Evolutionary conservation across 2,888 invertebrate species (phyloP), one percentile per base, ranked within the genome.

Genomic region (Drosophila lacicola): DNA sequence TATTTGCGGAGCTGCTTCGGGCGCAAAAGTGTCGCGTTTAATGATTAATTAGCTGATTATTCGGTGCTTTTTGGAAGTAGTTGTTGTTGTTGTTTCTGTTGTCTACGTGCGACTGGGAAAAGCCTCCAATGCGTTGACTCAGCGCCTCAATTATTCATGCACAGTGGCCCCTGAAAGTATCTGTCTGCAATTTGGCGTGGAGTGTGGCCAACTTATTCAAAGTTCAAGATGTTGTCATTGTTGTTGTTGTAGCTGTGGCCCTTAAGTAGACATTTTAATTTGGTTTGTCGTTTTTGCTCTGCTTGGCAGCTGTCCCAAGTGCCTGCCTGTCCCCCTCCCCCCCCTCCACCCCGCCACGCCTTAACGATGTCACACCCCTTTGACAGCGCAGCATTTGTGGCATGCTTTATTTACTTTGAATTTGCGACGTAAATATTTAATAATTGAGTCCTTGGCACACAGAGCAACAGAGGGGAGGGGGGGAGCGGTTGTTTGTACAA

Each of bases 351-450:
- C 25, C 0, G 29, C 29, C 29, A 29, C 29, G 8, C 29, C 29
- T 8, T 8, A 8, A 8, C 29, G 2, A 2, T 29, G 29, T 29
- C 29, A 29, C 29, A 29, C 42, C 45, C 11, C 42, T 45, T 11
- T 21, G 36, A 17, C 37, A 44, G 17, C 34, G 13, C 10, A 17
- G 13, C 29, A 10, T 41, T 60, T 57, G 36, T 63, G 77, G 50
- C 80, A 65, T 62, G 69, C 60, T 69, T 70, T 75, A 70, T 86
- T 82, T 74, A 72, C 82, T 74, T 68, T 47, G 57, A 60, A 66
- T 73, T 68, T 73, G 72, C 69, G 51, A 62, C 60, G 66, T 83
- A 78, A 86, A 83, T 88, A 86, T 88, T 88, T 82, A 68, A 88
- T 74, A 70, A 74, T 61, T 65, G 54, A 80, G 80, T 78, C 80